These are phyloP conservation scores for Dendrocincla tyrannina DNA, from an alignment of 2,797 vertebrate genomes.

Conservation along the genomic window DNA sequence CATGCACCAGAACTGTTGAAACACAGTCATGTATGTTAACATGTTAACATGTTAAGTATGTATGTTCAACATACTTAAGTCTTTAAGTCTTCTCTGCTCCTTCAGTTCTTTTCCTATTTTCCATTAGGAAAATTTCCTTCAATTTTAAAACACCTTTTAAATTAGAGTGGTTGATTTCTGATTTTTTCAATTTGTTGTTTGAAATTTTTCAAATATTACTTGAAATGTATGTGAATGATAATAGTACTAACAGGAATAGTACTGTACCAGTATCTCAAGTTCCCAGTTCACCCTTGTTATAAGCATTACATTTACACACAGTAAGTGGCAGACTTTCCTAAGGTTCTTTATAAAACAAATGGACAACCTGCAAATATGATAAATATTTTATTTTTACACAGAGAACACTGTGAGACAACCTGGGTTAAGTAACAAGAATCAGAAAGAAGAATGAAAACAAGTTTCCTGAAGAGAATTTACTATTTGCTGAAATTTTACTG, in stretches of 20 bases:
- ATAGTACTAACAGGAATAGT: background rate
- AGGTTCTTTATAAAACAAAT: background rate
- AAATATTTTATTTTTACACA: background rate
- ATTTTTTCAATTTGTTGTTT: background rate
- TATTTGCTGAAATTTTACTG: background rate
- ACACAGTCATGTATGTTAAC: too few relatives aligned
- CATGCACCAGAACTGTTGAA: background rate
- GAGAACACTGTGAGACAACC: background rate
- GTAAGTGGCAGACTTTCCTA: background rate
- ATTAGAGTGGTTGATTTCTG: background rate
- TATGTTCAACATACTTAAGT: fast-evolving
- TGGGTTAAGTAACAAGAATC: background rate
- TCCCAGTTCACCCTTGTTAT: background rate
- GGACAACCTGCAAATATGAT: background rate
- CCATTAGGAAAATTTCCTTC: background rate
- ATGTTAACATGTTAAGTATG: too few relatives aligned
- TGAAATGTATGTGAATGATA: background rate
- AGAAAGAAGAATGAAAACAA: background rate
- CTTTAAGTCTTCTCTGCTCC: background rate
- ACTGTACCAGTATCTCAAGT: background rate
- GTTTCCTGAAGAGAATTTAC: background rate
- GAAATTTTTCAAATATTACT: background rate
- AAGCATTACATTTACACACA: background rate
- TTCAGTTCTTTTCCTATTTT: background rate
- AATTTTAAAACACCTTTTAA: background rate